phyloP scores from a whole-genome alignment of 2,888 invertebrate species.

The Axea sp. region DNA sequence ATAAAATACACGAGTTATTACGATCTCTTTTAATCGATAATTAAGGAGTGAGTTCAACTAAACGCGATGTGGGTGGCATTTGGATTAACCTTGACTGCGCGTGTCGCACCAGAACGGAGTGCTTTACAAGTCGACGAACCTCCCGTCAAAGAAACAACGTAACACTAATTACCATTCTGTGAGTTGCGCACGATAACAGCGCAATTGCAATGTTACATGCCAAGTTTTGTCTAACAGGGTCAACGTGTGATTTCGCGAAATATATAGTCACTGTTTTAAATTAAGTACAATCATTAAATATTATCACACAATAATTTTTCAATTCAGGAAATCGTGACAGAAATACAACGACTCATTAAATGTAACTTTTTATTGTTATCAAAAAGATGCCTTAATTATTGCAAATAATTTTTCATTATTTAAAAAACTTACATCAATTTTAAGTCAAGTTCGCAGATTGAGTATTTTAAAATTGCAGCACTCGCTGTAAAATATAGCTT shows the following conservation, averaged over 20 bases:
- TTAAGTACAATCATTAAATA: constrained; percentile 7
- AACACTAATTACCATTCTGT: constrained; percentile 72
- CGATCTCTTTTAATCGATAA: constrained; percentile 22
- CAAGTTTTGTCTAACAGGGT: constrained; percentile 41
- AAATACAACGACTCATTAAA: no score
- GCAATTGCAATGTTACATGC: constrained; percentile 48
- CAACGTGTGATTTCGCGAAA: constrained; percentile 42
- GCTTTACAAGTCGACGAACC: constrained; percentile 69
- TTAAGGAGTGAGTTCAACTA: constrained; percentile 23
- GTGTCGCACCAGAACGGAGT: constrained; percentile 65
- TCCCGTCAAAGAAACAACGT: constrained; percentile 71
- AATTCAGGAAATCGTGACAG: constrained; percentile 8
- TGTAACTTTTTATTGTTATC: no score
- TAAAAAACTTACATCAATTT: no score
- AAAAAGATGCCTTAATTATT: no score
- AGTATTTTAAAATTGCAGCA: no score
- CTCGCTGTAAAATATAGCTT: background rate
- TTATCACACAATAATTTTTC: constrained; percentile 19
- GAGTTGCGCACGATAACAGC: no score
- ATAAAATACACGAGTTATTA: constrained; percentile 1
- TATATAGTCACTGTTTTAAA: constrained; percentile 15
- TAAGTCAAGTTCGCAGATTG: no score
- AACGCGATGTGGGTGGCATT: constrained; percentile 66
- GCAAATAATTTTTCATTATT: no score
- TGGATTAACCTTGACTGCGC: constrained; percentile 68